Conservation (phyloP, 1,140 invertebrate species). For the Wasmannia auropunctata region DNA sequence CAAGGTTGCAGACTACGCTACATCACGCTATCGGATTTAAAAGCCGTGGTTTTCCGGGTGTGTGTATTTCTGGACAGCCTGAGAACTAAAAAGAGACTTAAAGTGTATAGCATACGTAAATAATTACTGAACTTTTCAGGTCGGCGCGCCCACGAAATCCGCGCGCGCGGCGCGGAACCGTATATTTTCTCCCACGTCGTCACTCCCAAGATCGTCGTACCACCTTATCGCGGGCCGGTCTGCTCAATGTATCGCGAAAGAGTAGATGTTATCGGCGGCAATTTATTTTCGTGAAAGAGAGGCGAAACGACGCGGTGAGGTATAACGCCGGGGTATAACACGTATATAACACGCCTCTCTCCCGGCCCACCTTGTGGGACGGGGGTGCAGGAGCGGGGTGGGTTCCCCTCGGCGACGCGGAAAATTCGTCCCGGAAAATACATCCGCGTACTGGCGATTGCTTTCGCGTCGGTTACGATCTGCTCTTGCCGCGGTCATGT, state of each 20-base stretch:
- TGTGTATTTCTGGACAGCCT: not conserved
- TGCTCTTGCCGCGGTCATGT: slow-evolving; percentile 6
- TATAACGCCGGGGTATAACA: not conserved
- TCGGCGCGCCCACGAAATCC: not conserved
- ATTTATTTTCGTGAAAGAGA: slow-evolving; percentile 46
- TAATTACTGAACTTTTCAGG: slow-evolving; percentile 39
- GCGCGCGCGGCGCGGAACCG: not conserved
- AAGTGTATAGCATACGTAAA: not conserved
- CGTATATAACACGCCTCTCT: not conserved
- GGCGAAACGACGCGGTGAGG: not conserved
- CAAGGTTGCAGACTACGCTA: too few species aligned
- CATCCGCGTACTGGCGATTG: slow-evolving; percentile 16
- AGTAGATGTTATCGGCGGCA: slow-evolving; percentile 44
- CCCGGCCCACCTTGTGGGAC: not conserved
- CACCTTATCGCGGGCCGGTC: slow-evolving; percentile 22
- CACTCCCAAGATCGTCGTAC: not conserved
- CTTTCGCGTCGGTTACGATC: not conserved
- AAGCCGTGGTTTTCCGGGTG: not conserved
- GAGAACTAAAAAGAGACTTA: not conserved
- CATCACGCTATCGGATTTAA: not conserved
- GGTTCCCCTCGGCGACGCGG: slow-evolving; percentile 5
- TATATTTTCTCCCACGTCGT: not conserved
- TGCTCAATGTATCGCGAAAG: slow-evolving; percentile 36
- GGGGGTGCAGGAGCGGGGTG: too few species aligned
- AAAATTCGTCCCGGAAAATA: slow-evolving; percentile 41